Conservation (phyloP, 2,113 vertebrate genomes). For the Marmota monax region DNA sequence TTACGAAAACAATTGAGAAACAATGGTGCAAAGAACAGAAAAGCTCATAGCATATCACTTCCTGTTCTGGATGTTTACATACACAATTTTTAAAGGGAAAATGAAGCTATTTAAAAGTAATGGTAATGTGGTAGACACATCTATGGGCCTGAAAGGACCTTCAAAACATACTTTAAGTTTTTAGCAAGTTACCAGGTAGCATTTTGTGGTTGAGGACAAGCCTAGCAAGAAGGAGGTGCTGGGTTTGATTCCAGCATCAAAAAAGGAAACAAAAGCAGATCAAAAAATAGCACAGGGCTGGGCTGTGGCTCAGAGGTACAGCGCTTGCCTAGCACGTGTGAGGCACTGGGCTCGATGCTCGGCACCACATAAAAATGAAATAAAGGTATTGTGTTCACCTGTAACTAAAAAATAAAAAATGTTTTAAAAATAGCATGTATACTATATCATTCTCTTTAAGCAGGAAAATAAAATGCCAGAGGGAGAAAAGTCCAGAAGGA, state of each 20-base stretch:
- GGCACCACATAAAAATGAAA: too few relatives aligned
- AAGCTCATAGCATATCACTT: background rate
- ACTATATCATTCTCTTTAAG: background rate
- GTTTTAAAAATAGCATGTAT: background rate
- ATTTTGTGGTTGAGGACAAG: background rate
- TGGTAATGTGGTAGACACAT: background rate
- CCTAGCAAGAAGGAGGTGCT: background rate
- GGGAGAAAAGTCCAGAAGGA: background rate
- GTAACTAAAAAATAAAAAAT: too few relatives aligned
- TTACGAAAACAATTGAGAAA: background rate
- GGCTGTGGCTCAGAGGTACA: too few relatives aligned
- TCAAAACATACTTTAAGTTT: background rate
- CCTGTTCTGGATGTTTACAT: slow-evolving; percentile 5
- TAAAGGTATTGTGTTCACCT: too few relatives aligned
- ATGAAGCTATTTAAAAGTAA: background rate
- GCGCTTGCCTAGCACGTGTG: too few relatives aligned
- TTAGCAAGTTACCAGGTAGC: background rate
- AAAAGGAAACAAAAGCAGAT: background rate
- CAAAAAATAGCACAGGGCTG: background rate
- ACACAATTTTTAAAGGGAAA: background rate
- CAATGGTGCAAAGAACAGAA: background rate
- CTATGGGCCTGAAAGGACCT: background rate
- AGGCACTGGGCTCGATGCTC: too few relatives aligned
- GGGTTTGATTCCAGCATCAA: background rate
- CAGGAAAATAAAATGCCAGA: background rate